phyloP scores from a whole-genome alignment of 2,888 invertebrate genomes.

The Caradrina clavipalpis region DNA sequence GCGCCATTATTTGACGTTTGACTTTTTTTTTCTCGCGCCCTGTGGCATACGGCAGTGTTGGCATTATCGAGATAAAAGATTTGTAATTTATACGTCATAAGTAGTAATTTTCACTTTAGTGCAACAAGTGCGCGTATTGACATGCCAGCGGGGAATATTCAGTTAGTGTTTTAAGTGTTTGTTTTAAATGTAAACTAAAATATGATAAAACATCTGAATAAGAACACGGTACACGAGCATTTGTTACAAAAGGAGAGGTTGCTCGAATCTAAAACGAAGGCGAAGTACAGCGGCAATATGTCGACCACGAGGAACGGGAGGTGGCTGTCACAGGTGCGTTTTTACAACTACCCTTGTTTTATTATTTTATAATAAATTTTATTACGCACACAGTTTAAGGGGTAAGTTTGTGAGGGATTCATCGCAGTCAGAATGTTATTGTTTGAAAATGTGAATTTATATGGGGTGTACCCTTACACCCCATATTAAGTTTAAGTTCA shows the following conservation, averaged over 20 bases:
- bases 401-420: neutral
- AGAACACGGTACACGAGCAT: conserved; percentile 81
- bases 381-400: neutral
- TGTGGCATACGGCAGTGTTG: conserved; percentile 42
- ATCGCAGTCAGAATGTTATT: neutral
- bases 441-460: neutral
- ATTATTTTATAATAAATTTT: conserved; percentile 12
- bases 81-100: conserved; percentile 16
- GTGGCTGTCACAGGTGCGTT: conserved; percentile 80
- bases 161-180: conserved; percentile 39
- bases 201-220: conserved; percentile 83
- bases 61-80: conserved; percentile 43
- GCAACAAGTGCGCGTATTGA: conserved; percentile 38
- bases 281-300: conserved; percentile 76
- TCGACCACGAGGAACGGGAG: conserved; percentile 79
- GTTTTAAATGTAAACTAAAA: conserved; percentile 43
- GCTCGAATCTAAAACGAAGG: conserved; percentile 74
- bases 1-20: conserved; percentile 60
- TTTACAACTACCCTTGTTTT: conserved; percentile 46
- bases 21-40: conserved; percentile 38
- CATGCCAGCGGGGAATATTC: conserved; percentile 52
- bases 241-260: conserved; percentile 78
- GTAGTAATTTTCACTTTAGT: conserved; percentile 36
- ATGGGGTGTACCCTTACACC: no score
- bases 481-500: no score